Percentiles rank a stretch among this genome's conserved stretches.
Evolutionary conservation across 1,140 invertebrate species (phyloP).

Genomic region (Microplitis demolitor): DNA sequence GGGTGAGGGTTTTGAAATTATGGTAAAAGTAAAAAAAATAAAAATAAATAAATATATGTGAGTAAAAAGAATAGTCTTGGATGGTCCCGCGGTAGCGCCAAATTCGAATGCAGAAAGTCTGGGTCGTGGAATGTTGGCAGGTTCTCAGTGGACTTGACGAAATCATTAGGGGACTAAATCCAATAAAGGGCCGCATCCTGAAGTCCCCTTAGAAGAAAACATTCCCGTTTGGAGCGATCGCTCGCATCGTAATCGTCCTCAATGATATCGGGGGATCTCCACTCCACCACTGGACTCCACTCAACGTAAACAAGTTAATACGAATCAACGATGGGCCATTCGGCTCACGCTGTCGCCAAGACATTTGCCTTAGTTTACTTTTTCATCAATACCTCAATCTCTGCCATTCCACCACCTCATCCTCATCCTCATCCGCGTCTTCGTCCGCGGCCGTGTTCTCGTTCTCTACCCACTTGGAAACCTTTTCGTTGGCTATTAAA

Average conservation of each 20-base stretch:
- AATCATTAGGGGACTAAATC: conserved; percentile 53
- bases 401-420: neutral
- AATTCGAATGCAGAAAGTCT: conserved; percentile 42
- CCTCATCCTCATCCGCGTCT: neutral
- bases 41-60: conserved; percentile 31
- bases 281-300: neutral
- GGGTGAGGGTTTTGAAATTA: too few species aligned
- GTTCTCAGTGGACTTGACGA: conserved; percentile 44
- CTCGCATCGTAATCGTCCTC: conserved; percentile 47
- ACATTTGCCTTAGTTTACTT: conserved; percentile 29
- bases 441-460: neutral
- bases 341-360: conserved; percentile 16
- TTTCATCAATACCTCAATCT: conserved; percentile 4
- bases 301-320: neutral
- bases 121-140: conserved; percentile 40
- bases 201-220: conserved; percentile 41
- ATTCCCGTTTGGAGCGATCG: conserved; percentile 43
- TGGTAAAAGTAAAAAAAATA: too few species aligned
- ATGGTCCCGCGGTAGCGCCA: conserved; percentile 34
- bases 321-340: conserved; percentile 4
- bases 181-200: conserved; percentile 42
- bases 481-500: conserved; percentile 34
- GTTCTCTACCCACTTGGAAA: too few species aligned
- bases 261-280: conserved; percentile 35
- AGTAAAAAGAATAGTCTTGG: conserved; percentile 21